Evolutionary conservation across 2,888 invertebrate genomes (phyloP).

Genomic region (Acleris literana): DNA sequence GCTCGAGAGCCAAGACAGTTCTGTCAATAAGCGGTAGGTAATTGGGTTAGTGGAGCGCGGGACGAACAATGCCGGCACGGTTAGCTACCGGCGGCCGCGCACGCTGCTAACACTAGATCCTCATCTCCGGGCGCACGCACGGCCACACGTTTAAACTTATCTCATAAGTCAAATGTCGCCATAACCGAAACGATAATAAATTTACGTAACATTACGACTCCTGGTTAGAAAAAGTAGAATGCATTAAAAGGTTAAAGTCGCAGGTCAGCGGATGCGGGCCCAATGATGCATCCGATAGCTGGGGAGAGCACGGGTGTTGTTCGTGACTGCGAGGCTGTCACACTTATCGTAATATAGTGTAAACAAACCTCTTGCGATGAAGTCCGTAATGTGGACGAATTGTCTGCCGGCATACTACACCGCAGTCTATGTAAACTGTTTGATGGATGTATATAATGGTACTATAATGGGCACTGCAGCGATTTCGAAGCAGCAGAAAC

Average conservation of each 20-base stretch:
- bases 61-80: slow-evolving; percentile 64
- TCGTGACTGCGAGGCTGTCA: slow-evolving; percentile 52
- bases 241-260: slow-evolving; percentile 15
- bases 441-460: too few relatives aligned
- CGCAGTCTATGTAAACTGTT: background rate
- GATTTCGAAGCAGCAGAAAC: slow-evolving; percentile 14
- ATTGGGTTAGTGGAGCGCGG: slow-evolving; percentile 78
- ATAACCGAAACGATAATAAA: slow-evolving; percentile 26
- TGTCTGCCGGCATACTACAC: background rate
- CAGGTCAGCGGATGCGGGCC: slow-evolving; percentile 49
- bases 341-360: slow-evolving; percentile 58
- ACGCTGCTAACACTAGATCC: slow-evolving; percentile 48
- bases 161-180: slow-evolving; percentile 43
- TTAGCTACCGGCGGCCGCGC: slow-evolving; percentile 50
- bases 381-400: slow-evolving; percentile 3
- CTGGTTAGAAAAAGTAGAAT: slow-evolving; percentile 11
- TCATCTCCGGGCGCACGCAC: slow-evolving; percentile 35
- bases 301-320: slow-evolving; percentile 49
- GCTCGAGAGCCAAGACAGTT: slow-evolving; percentile 74
- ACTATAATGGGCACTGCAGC: background rate
- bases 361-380: slow-evolving; percentile 45
- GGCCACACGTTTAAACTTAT: slow-evolving; percentile 42
- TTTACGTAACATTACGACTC: background rate
- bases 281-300: slow-evolving; percentile 51
- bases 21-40: slow-evolving; percentile 77